Conservation (phyloP, 2,113 vertebrate genomes). For the Grus americana region DNA sequence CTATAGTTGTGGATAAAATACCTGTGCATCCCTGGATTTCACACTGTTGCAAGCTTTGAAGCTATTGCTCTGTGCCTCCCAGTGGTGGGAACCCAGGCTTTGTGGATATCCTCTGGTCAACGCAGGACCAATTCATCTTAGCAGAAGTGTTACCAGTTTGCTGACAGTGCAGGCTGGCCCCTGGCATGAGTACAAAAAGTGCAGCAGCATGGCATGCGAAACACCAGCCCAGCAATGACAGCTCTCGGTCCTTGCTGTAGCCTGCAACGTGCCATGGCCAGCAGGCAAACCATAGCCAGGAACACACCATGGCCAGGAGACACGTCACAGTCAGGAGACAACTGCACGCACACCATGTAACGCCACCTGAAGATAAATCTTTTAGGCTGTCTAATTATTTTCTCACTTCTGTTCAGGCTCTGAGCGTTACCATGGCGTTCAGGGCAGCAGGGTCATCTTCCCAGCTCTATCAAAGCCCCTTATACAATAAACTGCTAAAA, state of each 20-base stretch:
- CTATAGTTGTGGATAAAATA: neutral
- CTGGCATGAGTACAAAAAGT: neutral
- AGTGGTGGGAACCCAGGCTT: neutral
- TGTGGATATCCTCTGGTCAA: neutral
- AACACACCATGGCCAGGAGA: neutral
- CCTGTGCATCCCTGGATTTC: neutral
- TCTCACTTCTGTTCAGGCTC: neutral
- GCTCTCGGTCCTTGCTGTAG: rapidly evolving
- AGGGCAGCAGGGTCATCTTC: neutral
- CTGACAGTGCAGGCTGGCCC: neutral
- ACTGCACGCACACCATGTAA: neutral
- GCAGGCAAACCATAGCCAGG: neutral
- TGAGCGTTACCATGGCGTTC: neutral
- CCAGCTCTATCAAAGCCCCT: neutral
- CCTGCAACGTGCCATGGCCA: neutral
- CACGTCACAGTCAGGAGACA: neutral
- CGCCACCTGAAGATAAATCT: neutral
- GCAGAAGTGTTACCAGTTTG: neutral
- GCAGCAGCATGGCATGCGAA: neutral
- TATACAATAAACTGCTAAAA: neutral
- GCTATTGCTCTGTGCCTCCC: no score
- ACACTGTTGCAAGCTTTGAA: rapidly evolving
- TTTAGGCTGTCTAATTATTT: neutral
- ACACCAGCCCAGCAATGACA: neutral
- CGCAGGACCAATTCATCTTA: neutral